A percentile compares a stretch with the other conserved stretches of the same genome.
Evolutionary conservation across 2,797 vertebrate genomes (phyloP).

Genomic region (Premnoplex brunnescens): DNA sequence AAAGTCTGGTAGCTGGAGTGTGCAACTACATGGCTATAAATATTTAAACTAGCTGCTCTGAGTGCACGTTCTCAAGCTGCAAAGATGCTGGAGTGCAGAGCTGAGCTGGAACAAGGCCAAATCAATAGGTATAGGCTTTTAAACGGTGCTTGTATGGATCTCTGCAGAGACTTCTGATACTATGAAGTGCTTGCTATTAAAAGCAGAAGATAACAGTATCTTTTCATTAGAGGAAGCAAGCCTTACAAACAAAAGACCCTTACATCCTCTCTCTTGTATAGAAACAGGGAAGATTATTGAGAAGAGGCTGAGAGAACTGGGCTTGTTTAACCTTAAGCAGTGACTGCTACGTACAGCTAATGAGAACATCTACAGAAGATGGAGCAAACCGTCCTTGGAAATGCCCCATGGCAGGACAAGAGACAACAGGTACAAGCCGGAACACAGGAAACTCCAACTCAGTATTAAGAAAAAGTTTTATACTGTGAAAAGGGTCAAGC

Average conservation of each 20-base stretch:
- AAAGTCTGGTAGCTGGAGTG: not conserved
- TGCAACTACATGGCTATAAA: not conserved
- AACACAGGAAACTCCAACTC: not conserved
- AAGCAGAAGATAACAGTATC: not conserved
- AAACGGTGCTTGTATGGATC: not conserved
- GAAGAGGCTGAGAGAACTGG: not conserved
- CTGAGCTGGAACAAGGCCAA: not conserved
- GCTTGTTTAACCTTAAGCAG: not conserved
- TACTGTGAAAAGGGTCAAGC: not conserved
- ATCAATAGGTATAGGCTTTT: not conserved
- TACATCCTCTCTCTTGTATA: not conserved
- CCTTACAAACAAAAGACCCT: not conserved
- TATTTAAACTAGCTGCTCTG: not conserved
- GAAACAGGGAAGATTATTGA: not conserved
- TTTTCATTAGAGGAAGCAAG: not conserved
- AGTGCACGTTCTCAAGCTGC: not conserved
- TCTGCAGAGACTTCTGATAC: not conserved
- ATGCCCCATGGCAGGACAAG: fast-evolving
- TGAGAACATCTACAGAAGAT: fast-evolving
- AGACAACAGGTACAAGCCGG: not conserved
- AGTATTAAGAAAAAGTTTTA: not conserved
- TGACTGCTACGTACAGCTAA: not conserved
- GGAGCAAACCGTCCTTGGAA: not conserved
- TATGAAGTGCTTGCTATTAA: not conserved
- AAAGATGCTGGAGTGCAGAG: not conserved